These are phyloP conservation scores for Enteromius afrohamiltoni DNA, from an alignment of 2,797 vertebrate species.

Conservation along the genomic window DNA sequence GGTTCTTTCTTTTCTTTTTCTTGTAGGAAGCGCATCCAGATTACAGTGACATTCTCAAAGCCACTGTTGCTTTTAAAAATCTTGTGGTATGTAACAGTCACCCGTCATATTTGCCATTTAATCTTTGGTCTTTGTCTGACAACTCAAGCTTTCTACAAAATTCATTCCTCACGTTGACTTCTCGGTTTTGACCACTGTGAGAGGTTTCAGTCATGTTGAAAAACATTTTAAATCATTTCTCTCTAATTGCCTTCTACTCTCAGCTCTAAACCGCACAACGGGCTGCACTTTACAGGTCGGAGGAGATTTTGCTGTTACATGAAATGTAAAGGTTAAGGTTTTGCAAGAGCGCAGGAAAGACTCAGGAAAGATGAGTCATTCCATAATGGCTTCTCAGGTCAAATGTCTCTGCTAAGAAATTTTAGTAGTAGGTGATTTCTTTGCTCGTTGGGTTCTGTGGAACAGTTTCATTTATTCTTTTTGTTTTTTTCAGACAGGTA, in stretches of 20 bases:
- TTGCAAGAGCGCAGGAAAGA: conserved; percentile 11
- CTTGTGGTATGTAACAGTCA: conserved; percentile 85
- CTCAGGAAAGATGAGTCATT: conserved; percentile 56
- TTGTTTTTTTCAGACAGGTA: conserved; percentile 28
- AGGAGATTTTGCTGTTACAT: conserved; percentile 22
- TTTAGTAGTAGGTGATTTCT: conserved; percentile 32
- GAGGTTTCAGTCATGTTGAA: neutral
- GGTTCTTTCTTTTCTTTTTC: neutral
- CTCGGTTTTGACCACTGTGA: conserved; percentile 30
- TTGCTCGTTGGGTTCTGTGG: conserved; percentile 39
- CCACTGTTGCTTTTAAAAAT: conserved; percentile 83
- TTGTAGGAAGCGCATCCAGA: conserved; percentile 94
- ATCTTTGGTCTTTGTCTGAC: neutral
- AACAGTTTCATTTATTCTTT: conserved; percentile 42
- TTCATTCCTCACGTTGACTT: neutral
- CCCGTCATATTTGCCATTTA: neutral
- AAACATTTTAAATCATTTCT: conserved; percentile 16
- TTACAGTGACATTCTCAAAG: conserved; percentile 90
- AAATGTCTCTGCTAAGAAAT: conserved; percentile 19
- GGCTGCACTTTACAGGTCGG: conserved; percentile 4
- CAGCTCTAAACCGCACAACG: conserved; percentile 19
- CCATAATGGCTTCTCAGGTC: conserved; percentile 13
- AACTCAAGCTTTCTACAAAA: neutral
- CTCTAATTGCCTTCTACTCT: neutral
- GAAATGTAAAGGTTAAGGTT: conserved; percentile 45